Conservation (phyloP, 2,888 invertebrate genomes). For the Drosophila recens region DNA sequence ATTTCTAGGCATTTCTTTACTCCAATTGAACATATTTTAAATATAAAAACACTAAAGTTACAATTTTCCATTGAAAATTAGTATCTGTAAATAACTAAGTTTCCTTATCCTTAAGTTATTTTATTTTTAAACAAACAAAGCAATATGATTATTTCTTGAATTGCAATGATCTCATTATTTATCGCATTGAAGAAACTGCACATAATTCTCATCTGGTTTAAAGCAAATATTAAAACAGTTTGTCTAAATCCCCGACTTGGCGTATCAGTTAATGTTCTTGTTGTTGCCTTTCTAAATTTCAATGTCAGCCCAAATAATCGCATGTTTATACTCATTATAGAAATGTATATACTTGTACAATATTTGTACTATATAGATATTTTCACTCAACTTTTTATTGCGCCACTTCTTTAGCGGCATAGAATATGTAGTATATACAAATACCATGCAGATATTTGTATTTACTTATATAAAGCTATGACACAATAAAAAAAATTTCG, state of each 20-base stretch:
- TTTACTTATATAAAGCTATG: slow-evolving; percentile 57
- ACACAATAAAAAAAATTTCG: slow-evolving; percentile 66
- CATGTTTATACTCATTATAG: slow-evolving; percentile 28
- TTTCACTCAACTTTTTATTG: slow-evolving; percentile 35
- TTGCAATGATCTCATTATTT: slow-evolving; percentile 35
- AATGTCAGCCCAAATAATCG: slow-evolving; percentile 65
- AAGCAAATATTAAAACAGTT: slow-evolving; percentile 49
- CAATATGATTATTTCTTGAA: neutral
- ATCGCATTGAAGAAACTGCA: slow-evolving; percentile 22
- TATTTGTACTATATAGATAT: slow-evolving; percentile 4
- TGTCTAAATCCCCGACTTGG: slow-evolving; percentile 23
- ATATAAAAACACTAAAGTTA: too few relatives aligned
- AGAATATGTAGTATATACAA: slow-evolving; percentile 11
- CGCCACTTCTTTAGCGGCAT: slow-evolving; percentile 41
- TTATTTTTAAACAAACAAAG: neutral
- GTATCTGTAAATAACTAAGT: neutral
- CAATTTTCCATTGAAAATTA: too few relatives aligned
- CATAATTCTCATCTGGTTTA: slow-evolving; percentile 11
- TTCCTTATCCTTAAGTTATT: neutral
- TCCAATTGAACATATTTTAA: too few relatives aligned
- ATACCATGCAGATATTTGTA: slow-evolving; percentile 10
- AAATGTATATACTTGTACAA: neutral
- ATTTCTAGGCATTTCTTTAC: too few relatives aligned
- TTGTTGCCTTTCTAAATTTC: slow-evolving; percentile 52
- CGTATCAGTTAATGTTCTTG: slow-evolving; percentile 3